Evolutionary conservation across 1,140 invertebrate genomes (phyloP).

Genomic region (Dryas iulia): DNA sequence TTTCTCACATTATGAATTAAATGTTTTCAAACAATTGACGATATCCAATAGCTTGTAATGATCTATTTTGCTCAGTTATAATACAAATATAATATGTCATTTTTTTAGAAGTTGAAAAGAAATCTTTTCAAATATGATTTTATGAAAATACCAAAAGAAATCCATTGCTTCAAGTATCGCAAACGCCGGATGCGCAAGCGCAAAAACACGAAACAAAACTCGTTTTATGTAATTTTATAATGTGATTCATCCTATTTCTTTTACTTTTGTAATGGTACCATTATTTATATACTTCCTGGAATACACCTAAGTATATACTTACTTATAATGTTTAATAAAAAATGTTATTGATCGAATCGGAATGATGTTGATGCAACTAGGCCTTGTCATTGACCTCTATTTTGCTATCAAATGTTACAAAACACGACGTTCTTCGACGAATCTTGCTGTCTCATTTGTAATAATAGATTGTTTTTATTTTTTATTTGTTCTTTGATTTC

Average conservation of each 20-base stretch:
- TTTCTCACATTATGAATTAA: slow-evolving; percentile 2
- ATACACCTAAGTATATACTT: slow-evolving; percentile 11
- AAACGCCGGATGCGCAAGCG: slow-evolving; percentile 45
- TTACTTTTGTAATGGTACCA: slow-evolving; percentile 23
- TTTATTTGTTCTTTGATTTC: too few relatives aligned
- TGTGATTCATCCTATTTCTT: slow-evolving; percentile 42
- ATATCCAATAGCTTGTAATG: slow-evolving; percentile 10
- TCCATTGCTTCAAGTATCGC: slow-evolving; percentile 29
- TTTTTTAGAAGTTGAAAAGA: slow-evolving; percentile 12
- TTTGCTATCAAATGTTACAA: slow-evolving; percentile 57
- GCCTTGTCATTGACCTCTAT: slow-evolving; percentile 76
- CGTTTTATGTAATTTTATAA: slow-evolving; percentile 49
- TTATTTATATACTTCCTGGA: slow-evolving; percentile 35
- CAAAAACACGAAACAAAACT: slow-evolving; percentile 52
- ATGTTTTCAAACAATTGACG: slow-evolving; percentile 4
- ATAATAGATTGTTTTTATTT: slow-evolving; percentile 9
- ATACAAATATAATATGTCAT: background rate
- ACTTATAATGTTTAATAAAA: slow-evolving; percentile 23
- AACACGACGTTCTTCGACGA: slow-evolving; percentile 47
- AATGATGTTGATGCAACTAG: slow-evolving; percentile 41
- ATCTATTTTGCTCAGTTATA: slow-evolving; percentile 2
- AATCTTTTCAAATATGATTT: slow-evolving; percentile 28
- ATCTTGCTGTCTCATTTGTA: slow-evolving; percentile 42
- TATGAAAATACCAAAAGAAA: slow-evolving; percentile 22
- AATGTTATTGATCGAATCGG: slow-evolving; percentile 28